Base-by-base conservation (phyloP, 2,797 vertebrate genomes). In the Garrulus glandarius region DNA sequence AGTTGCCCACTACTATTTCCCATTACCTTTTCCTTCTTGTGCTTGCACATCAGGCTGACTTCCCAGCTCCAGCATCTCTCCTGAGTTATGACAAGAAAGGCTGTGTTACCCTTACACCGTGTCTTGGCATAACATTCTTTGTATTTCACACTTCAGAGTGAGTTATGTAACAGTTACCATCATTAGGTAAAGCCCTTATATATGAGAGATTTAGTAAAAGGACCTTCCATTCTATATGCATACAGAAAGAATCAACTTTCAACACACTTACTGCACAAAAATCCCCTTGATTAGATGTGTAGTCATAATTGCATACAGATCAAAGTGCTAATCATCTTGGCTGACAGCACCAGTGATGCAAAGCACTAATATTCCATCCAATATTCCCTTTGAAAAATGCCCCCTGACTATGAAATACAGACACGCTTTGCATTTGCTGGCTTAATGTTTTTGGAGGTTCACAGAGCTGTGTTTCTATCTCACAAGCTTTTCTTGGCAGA, bases 311-410 rank as follows among this genome's bases (percentile, higher is more conserved):
- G 84, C 76, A 67, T 53, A 90, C 87, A 88, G 75, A 96, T 95
- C 94, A 95, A 97, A 95, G 71, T 93, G 79, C 63, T 93, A 91
- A 95, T 95, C 92, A 84, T 91, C 47, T 90, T 84, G 81, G 65
- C 53, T 97, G 96, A 92, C 67, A 94, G 76, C 75, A 84, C 59
- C 36, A 61, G 43, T 67, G 84, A 94, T 95, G 94, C 69, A 95
- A 89, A 86, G 59, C 67, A 77, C 72, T 93, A 93, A 88, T 92
- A 83, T 71, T 87, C 60, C 81, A 87, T 56, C 52, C 72, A 41
- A 34, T 85, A 43, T 91, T 92, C 82, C 59, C n/a, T 93, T 93
- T 89, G 77, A 94, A 95, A 95, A 91, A 92, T 93, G 67, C n/a
- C 50, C 60, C 84, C 53, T 87, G 68, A 63, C 67, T 61, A 43